Conservation (phyloP, 2,113 vertebrate genomes). For the Stigmatopora argus region DNA sequence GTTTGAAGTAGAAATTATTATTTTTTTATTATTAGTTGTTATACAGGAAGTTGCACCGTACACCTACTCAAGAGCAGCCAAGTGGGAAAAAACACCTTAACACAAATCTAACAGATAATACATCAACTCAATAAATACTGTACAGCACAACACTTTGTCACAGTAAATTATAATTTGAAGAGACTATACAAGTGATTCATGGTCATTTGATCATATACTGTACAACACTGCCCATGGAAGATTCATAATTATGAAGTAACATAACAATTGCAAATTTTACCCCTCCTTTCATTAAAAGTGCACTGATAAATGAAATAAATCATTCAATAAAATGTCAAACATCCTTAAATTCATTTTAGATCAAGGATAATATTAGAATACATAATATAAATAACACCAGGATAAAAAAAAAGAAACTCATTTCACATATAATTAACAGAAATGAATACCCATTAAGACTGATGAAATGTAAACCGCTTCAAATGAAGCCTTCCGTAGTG, state of each 20-base stretch:
- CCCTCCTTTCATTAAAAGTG: constrained; percentile 13
- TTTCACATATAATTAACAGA: constrained; percentile 10
- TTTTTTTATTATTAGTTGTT: constrained; percentile 4
- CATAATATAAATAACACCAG: neutral
- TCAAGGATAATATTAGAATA: constrained; percentile 20
- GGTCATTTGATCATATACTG: constrained; percentile 1
- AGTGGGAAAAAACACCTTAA: constrained; percentile 12
- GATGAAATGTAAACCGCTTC: constrained; percentile 25
- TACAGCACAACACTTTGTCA: constrained; percentile 60
- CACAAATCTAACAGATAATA: constrained; percentile 15
- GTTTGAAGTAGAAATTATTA: neutral
- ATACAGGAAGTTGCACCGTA: constrained; percentile 33
- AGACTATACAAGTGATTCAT: constrained; percentile 12
- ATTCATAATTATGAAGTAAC: constrained; percentile 17
- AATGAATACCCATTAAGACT: constrained; percentile 15
- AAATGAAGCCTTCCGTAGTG: constrained; percentile 16
- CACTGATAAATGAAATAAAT: constrained; percentile 12
- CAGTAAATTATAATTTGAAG: constrained; percentile 2
- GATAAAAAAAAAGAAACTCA: constrained; percentile 5
- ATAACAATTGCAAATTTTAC: constrained; percentile 1
- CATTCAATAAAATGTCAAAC: constrained; percentile 22
- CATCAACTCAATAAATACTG: constrained; percentile 61
- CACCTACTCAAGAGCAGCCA: constrained; percentile 24
- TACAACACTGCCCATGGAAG: constrained; percentile 16
- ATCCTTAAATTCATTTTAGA: constrained; percentile 15